Base-by-base conservation (phyloP, 2,888 invertebrate genomes). In the Esperia sulphurella region DNA sequence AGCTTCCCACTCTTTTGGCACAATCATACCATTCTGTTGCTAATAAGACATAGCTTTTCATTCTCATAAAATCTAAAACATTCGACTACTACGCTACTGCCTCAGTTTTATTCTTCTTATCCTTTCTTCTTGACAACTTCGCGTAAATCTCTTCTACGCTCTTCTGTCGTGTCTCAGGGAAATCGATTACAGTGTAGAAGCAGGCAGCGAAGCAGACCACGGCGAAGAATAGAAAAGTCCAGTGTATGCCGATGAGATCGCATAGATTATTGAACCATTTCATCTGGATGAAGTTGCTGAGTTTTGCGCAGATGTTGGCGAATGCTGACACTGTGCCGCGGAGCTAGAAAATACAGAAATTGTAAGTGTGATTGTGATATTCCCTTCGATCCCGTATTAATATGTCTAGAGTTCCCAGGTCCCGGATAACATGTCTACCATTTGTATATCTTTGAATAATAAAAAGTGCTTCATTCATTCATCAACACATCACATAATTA, bases 221-320 rank as follows among this genome's bases (percentile, higher is more conserved):
- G 0, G 85, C 67, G 57, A 89, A 89, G 70, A 83, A 83, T 0
- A 86, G 53, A 60, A 88, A 83, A 0, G 81, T 81, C 84, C 86
- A 87, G 41, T 89, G 87, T 41, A 86, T 85, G 30, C 88, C 87
- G 45, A 88, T 71, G 1, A 78, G 52, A 0, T 79, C 76, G 48
- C 79, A 79, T 10, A 88, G 64, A 9, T 67, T 68, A 0, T 80
- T 79, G 74, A 89, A 89, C 85, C 86, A 87, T 55, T 87, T 89
- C 63, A 81, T 83, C 54, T 89, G 88, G 33, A 85, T 51, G 59
- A 89, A 89, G 65, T 88, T 89, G 68, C 85, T 85, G 48, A 86
- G 65, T 59, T 89, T 88, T 0, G 87, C 84, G 57, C 79, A 78
- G 13, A 86, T 76, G 73, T 87, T 89, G 7, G 87, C 82, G 54